Base-by-base conservation (phyloP, 1,140 invertebrate species). In the Chymomyza costata region DNA sequence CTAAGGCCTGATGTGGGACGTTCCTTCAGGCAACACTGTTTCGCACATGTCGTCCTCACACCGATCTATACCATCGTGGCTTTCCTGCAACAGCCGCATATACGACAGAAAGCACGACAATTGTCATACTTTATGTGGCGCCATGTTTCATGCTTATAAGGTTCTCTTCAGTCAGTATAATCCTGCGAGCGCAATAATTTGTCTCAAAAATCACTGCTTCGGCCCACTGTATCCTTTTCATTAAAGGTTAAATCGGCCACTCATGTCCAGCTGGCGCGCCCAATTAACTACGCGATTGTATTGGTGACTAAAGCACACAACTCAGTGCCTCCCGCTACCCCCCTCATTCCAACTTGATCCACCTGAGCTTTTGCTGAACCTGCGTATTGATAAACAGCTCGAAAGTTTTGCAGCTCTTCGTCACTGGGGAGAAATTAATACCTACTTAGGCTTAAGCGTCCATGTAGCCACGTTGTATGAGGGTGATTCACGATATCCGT, bases 221-320 rank as follows among this genome's bases (percentile, higher is more conserved):
- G 14, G 19, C 11, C 59, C 62, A 80, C 73, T 71, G 73, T 78
- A 21, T 65, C 45, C 44, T 39, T n/a, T 63, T 61, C 19, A 14
- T 38, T 37, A 47, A 48, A 58, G 52, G 45, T 14, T 11, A 15
- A 28, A 11, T 25, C 17, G 40, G 31, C 47, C 31, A 67, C n/a
- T n/a, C n/a, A 35, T 58, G 70, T 78, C 64, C 73, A 69, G 73
- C 68, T 80, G 73, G 65, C 74, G 76, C 37, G 73, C 69, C 74
- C 76, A 80, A 80, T 80, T 80, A 80, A 80, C 82, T 80, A 80
- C 74, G 65, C 73, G 73, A 78, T 80, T 78, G 70, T 76, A 74
- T 74, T 76, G 69, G 71, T 76, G 70, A 76, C 65, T 76, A 74
- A 74, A 70, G 70, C 57, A 49, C 53, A 59, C 55, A 35, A 15